Evolutionary conservation across 2,113 vertebrate species (phyloP).

Genomic region (Solenodon paradoxus): DNA sequence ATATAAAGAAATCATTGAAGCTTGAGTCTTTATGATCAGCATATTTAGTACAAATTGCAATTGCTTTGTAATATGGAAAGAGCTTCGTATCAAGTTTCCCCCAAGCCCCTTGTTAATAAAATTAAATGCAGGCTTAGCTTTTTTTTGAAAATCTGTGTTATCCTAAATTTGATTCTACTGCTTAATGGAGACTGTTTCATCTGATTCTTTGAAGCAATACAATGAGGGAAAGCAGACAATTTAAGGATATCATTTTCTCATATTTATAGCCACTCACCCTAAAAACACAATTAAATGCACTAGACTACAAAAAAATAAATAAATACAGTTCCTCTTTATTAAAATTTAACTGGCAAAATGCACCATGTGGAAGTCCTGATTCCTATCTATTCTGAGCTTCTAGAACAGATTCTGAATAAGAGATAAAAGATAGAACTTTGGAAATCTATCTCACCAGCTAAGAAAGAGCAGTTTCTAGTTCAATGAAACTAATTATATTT

Average conservation of each 20-base stretch:
- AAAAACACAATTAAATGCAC: conserved; percentile 30
- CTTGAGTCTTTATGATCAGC: conserved; percentile 49
- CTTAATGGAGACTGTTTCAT: not conserved
- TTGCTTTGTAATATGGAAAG: conserved; percentile 42
- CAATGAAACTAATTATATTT: not conserved
- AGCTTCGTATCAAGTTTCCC: conserved; percentile 7
- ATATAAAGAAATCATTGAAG: conserved; percentile 27
- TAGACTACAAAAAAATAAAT: not conserved
- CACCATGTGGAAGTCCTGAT: not conserved
- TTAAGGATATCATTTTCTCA: conserved; percentile 12
- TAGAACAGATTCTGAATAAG: conserved; percentile 10
- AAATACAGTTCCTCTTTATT: not conserved
- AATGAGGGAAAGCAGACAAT: conserved; percentile 2
- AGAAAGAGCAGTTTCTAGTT: not conserved
- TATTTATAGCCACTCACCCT: conserved; percentile 24
- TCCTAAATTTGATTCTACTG: conserved; percentile 57
- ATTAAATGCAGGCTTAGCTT: conserved; percentile 61
- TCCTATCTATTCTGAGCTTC: not conserved
- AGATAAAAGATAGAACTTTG: not conserved
- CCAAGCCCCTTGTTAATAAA: conserved; percentile 58
- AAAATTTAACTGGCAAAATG: conserved; percentile 30
- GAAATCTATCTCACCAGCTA: conserved; percentile 7
- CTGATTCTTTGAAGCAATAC: conserved; percentile 9
- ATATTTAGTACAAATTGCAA: conserved; percentile 40
- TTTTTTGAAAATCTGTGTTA: conserved; percentile 38